Base-by-base conservation (phyloP, 2,113 vertebrate species). In the Porphyrio hochstetteri region DNA sequence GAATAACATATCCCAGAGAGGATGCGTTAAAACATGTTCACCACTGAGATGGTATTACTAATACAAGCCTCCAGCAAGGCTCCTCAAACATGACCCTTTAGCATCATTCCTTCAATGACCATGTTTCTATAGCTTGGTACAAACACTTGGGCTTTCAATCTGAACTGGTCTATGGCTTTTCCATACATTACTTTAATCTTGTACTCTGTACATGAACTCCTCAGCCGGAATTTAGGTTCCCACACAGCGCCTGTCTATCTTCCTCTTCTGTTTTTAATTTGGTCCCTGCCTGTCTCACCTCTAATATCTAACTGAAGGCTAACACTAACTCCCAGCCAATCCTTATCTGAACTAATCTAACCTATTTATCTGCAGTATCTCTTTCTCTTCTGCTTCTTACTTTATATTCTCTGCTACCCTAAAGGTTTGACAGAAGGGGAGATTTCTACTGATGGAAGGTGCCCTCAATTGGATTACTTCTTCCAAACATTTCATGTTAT, bases 341-440 rank as follows among this genome's bases (percentile, higher is more conserved):
- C 9, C 61, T 93, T 87, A 90, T 72, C 85, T 64, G 57, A 84
- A 85, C 36, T 89, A 78, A 89, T 91, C 69, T 87, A 75, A 89
- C 36, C 13, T 70, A 35, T 78, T 87, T 91, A 84, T 79, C 78
- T 87, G 14, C 23, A 71, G 33, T 56, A 29, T 87, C 35, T 63
- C 74, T 84, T 55, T 12, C 20, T 18, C 35, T 85, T 85, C 3
- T 9, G 8, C 24, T 79, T 71, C 70, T 82, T 65, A 69, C n/a
- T 89, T 86, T 70, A 31, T 78, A 55, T 84, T 92, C 25, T 82
- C 25, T 87, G 31, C 10, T 57, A 88, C 38, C 31, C n/a, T 78
- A 76, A 85, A 85, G 10, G 4, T 89, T 50, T 89, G 57, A 24
- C 57, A 90, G 71, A 64, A 69, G 13, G 18, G 25, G 40, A 92